Evolutionary conservation across 2,797 vertebrate genomes (phyloP).

Genomic region (Enteromius anoplus): DNA sequence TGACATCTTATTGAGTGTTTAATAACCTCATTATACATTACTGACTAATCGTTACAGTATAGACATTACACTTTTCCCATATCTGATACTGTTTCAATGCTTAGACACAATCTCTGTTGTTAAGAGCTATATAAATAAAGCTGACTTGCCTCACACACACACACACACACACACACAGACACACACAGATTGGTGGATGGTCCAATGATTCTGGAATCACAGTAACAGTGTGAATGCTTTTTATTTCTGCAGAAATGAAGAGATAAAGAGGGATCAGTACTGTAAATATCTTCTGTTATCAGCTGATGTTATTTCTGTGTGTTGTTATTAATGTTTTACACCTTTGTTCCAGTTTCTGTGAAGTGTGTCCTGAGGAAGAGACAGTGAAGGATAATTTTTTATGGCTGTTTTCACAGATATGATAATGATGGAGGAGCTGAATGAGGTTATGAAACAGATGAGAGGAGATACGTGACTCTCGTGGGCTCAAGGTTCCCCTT

Average conservation of each 20-base stretch:
- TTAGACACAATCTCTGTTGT: too few species aligned
- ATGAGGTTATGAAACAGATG: background rate
- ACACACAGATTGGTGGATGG: background rate
- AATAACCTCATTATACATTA: too few species aligned
- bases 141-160: background rate
- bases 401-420: constrained; percentile 52
- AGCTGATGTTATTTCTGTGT: background rate
- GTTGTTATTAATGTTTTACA: background rate
- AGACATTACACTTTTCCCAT: too few species aligned
- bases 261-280: background rate
- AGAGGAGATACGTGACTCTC: constrained; percentile 36
- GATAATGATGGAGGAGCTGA: constrained; percentile 12
- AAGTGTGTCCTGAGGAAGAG: background rate
- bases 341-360: background rate
- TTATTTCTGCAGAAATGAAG: background rate
- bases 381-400: constrained; percentile 48
- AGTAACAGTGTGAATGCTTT: background rate
- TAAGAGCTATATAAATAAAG: too few species aligned
- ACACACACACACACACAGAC: background rate
- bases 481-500: constrained; percentile 38
- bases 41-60: too few species aligned
- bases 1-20: too few species aligned
- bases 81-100: too few species aligned
- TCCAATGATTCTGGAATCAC: background rate
- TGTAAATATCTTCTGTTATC: background rate